These are phyloP conservation scores for Cirrhinus molitorella DNA, from an alignment of 2,797 vertebrate species.

Conservation along the genomic window DNA sequence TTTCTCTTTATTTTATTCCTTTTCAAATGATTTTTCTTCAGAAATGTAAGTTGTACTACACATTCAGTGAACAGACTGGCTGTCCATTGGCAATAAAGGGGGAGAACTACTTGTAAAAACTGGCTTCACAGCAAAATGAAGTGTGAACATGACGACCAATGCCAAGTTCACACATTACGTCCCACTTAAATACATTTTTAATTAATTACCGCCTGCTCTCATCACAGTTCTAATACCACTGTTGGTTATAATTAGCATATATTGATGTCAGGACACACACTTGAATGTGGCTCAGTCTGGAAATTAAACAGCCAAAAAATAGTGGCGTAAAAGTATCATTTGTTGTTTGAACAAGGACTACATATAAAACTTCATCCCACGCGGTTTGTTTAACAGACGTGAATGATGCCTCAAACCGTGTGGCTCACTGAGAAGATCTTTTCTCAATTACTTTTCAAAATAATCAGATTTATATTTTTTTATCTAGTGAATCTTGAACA, in stretches of 20 bases:
- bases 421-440: background rate
- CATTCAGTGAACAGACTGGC: background rate
- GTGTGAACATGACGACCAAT: slow-evolving; percentile 24
- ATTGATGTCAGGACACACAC: background rate
- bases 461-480: background rate
- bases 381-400: background rate
- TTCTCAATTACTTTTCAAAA: background rate
- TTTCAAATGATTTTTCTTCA: no score
- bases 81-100: background rate
- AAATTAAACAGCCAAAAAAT: background rate
- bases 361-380: background rate
- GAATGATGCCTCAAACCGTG: background rate
- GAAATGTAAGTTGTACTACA: background rate
- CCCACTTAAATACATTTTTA: background rate
- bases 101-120: background rate
- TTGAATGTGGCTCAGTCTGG: background rate
- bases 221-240: background rate
- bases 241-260: background rate
- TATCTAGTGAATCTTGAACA: background rate
- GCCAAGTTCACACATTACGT: background rate
- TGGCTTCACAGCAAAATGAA: background rate
- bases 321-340: background rate
- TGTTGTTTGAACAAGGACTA: background rate
- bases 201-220: background rate
- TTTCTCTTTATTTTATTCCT: background rate